These are phyloP conservation scores for Lithophane leautieri DNA, from an alignment of 2,888 invertebrate species.

Conservation along the genomic window DNA sequence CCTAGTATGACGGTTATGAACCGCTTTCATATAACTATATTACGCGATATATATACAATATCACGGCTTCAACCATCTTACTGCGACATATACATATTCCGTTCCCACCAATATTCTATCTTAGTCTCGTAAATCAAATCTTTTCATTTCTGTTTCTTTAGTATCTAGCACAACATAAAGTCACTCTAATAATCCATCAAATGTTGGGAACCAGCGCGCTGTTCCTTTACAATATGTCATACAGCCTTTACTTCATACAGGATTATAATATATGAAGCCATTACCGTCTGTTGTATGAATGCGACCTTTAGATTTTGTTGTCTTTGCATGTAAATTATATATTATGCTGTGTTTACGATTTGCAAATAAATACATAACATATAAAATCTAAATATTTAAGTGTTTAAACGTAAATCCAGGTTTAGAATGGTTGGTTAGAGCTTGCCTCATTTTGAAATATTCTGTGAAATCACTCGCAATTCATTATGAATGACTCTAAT, in stretches of 20 bases:
- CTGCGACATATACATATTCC: no score
- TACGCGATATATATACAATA: no score
- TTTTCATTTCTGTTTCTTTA: background rate
- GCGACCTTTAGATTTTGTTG: constrained; percentile 49
- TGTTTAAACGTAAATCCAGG: constrained; percentile 20
- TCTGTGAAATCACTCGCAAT: constrained; percentile 2
- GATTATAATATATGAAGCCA: constrained; percentile 58
- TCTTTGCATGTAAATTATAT: constrained; percentile 43
- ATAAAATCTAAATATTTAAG: constrained; percentile 42
- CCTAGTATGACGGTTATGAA: no score
- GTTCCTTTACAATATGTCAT: constrained; percentile 47
- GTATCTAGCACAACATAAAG: background rate
- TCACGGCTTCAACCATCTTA: no score
- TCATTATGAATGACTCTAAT: constrained; percentile 23
- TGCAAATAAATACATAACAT: constrained; percentile 59
- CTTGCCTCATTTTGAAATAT: constrained; percentile 17
- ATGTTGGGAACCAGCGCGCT: constrained; percentile 45
- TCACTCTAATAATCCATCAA: background rate
- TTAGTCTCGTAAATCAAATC: background rate
- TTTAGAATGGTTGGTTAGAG: constrained; percentile 23
- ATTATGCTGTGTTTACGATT: constrained; percentile 43
- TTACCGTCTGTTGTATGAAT: constrained; percentile 39
- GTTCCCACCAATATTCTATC: background rate
- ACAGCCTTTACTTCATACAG: constrained; percentile 52
- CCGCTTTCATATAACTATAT: no score